phyloP scores from a whole-genome alignment of 2,113 vertebrate genomes.

The Psophia crepitans region DNA sequence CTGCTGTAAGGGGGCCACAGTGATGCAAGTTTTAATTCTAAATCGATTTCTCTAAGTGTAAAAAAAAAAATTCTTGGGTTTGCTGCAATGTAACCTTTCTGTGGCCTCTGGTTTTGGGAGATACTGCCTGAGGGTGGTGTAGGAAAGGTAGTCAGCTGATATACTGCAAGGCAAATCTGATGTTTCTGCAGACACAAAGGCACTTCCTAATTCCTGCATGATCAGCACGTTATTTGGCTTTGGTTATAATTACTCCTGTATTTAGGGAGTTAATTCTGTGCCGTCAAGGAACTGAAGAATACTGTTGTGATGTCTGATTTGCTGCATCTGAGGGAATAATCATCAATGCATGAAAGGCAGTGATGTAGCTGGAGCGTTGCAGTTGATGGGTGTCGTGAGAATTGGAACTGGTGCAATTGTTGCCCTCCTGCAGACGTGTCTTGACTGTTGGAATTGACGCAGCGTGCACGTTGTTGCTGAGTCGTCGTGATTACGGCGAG shows the following conservation, averaged over 20 bases:
- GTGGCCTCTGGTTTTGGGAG: neutral
- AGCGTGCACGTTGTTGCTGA: neutral
- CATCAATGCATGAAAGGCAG: neutral
- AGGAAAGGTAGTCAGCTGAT: neutral
- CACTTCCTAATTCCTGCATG: neutral
- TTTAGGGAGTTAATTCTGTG: slow-evolving; percentile 5
- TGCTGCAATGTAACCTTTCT: neutral
- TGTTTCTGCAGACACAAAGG: neutral
- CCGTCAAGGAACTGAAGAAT: neutral
- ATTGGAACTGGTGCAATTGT: neutral
- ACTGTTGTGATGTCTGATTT: neutral
- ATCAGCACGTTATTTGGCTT: neutral
- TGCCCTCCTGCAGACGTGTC: neutral
- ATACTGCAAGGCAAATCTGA: neutral
- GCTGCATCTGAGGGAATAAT: neutral
- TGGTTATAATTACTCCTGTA: neutral
- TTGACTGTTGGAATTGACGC: neutral
- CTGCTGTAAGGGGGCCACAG: neutral
- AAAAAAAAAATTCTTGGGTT: neutral
- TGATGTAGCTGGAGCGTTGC: neutral
- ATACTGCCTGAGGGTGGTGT: neutral
- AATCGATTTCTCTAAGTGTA: neutral
- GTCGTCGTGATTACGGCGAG: neutral
- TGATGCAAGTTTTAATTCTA: neutral
- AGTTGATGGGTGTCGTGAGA: neutral